phyloP scores from a whole-genome alignment of 2,797 vertebrate genomes.

The Scolopax rusticola region DNA sequence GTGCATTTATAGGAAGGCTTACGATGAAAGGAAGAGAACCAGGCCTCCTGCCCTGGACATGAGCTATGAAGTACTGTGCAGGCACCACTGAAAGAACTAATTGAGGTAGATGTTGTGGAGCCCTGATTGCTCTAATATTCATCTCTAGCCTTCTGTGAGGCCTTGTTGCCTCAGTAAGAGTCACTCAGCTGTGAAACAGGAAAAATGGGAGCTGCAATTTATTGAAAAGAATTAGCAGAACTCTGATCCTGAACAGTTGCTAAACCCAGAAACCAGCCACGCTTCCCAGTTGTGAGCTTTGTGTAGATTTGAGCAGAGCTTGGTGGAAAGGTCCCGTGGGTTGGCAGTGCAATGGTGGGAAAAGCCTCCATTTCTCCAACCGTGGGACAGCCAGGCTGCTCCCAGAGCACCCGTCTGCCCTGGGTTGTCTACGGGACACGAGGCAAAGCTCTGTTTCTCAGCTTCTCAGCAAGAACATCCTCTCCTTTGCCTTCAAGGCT shows the following conservation, averaged over 20 bases:
- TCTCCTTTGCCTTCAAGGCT: not conserved
- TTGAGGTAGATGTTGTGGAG: not conserved
- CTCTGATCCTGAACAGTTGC: not conserved
- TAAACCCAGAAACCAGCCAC: not conserved
- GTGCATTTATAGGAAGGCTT: not conserved
- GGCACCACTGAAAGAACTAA: not conserved
- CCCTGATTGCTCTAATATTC: not conserved
- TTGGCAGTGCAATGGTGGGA: not conserved
- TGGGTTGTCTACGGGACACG: rapidly evolving
- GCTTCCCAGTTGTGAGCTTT: not conserved
- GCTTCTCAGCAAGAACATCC: not conserved
- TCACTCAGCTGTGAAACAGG: not conserved
- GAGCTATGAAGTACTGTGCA: not conserved
- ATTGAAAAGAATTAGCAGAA: not conserved
- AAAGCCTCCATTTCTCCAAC: not conserved
- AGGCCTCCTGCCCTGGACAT: not conserved
- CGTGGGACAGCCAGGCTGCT: not conserved
- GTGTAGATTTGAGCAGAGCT: not conserved
- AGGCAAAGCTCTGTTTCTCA: not conserved
- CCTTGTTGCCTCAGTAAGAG: not conserved
- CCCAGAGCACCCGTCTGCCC: rapidly evolving
- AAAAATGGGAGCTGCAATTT: not conserved
- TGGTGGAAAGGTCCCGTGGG: not conserved
- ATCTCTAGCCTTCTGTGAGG: not conserved
- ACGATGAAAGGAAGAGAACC: not conserved